Percentiles rank a stretch among this genome's conserved stretches.
Conservation (phyloP, 2,888 invertebrate species). For the Teinopalpus imperialis region DNA sequence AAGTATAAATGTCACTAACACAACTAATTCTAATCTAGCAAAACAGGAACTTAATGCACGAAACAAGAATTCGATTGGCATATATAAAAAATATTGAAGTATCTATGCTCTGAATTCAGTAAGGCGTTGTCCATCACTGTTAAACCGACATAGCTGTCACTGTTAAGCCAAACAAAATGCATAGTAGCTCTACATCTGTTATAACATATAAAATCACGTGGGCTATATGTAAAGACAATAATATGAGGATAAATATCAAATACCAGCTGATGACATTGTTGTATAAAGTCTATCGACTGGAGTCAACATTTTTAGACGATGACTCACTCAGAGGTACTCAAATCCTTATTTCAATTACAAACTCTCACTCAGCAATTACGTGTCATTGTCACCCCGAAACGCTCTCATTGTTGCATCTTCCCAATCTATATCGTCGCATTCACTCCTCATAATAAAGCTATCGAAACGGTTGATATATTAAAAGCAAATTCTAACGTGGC, state of each 20-base stretch:
- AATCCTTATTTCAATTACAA: conserved; percentile 70
- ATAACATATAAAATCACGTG: too few relatives aligned
- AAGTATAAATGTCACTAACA: too few relatives aligned
- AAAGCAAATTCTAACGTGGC: conserved; percentile 76
- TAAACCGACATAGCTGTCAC: too few relatives aligned
- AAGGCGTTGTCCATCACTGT: too few relatives aligned
- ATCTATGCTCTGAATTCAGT: too few relatives aligned
- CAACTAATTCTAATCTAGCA: too few relatives aligned
- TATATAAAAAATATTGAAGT: too few relatives aligned
- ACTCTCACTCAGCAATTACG: conserved; percentile 73
- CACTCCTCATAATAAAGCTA: conserved; percentile 69
- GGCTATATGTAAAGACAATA: too few relatives aligned
- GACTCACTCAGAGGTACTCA: conserved; percentile 62
- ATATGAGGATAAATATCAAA: conserved; percentile 13
- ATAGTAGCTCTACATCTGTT: too few relatives aligned
- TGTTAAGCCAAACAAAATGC: too few relatives aligned
- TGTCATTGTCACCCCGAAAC: conserved; percentile 72
- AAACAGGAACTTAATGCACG: too few relatives aligned
- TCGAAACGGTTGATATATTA: conserved; percentile 69
- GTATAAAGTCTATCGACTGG: conserved; percentile 34
- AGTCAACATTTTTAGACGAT: conserved; percentile 63
- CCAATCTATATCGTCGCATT: conserved; percentile 64
- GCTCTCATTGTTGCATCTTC: conserved; percentile 59
- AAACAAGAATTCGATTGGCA: too few relatives aligned
- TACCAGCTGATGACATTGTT: conserved; percentile 28